A percentile compares a stretch with the other conserved stretches of the same genome.
Evolutionary conservation across 2,888 invertebrate species (phyloP).

Genomic region (Pecten maximus): DNA sequence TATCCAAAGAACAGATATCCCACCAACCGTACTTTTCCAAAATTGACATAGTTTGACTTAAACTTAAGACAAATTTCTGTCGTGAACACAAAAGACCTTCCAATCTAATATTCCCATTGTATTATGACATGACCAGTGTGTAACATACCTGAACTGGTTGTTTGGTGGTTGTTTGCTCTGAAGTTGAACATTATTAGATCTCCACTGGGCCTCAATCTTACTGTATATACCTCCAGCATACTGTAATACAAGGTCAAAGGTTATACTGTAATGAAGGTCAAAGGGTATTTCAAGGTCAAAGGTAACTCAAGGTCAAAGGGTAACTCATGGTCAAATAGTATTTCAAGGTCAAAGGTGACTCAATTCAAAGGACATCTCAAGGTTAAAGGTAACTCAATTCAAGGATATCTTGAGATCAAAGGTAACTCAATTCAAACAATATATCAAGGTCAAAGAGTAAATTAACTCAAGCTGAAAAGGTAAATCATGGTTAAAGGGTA

Average conservation of each 20-base stretch:
- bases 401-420: neutral
- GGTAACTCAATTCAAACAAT: neutral
- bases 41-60: too few relatives aligned
- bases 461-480: neutral
- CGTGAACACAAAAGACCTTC: too few relatives aligned
- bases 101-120: neutral
- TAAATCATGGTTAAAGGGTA: neutral
- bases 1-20: too few relatives aligned
- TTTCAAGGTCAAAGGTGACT: neutral
- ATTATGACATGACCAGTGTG: neutral
- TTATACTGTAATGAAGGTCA: neutral
- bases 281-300: neutral
- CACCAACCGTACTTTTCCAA: too few relatives aligned
- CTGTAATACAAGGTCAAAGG: constrained; percentile 62
- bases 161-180: constrained; percentile 61
- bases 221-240: constrained; percentile 80
- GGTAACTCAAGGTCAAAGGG: neutral
- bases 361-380: neutral
- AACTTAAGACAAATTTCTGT: too few relatives aligned
- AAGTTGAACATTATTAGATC: constrained; percentile 64
- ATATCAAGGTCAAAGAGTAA: neutral
- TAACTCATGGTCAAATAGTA: neutral
- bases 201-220: constrained; percentile 80
- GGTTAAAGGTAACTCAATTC: neutral
- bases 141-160: constrained; percentile 49